Conservation (phyloP, 2,113 vertebrate species). For the Aptenodytes forsteri region DNA sequence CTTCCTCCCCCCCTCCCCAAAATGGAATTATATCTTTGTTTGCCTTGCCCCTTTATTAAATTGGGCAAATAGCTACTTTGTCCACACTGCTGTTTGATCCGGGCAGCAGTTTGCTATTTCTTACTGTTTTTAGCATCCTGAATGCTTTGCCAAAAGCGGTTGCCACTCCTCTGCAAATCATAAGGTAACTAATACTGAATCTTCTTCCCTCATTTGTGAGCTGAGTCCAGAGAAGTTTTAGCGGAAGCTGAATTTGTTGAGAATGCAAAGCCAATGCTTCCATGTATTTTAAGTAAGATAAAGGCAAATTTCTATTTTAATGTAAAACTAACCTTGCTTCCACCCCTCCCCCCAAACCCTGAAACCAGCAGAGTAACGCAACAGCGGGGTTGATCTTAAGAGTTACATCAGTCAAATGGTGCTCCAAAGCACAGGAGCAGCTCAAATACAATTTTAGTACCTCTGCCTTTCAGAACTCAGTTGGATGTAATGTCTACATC, state of each 20-base stretch:
- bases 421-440: conserved; percentile 60
- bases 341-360: neutral
- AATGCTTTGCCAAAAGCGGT: neutral
- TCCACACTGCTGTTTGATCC: neutral
- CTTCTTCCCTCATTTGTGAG: neutral
- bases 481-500: conserved; percentile 82
- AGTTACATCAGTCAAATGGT: conserved; percentile 32
- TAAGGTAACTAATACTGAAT: neutral
- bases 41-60: neutral
- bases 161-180: neutral
- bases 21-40: neutral
- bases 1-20: too few relatives aligned
- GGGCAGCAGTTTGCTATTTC: neutral
- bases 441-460: conserved; percentile 69
- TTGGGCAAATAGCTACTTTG: neutral
- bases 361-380: neutral
- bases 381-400: conserved; percentile 25
- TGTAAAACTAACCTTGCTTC: neutral
- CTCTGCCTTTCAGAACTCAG: conserved; percentile 75
- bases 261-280: neutral
- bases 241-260: neutral
- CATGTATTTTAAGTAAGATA: neutral
- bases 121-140: neutral
- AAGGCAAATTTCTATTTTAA: neutral
- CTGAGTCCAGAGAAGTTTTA: neutral